Evolutionary conservation across 1,140 invertebrate species (phyloP), one percentile per base, ranked within the genome.

Genomic region (Hermetia illucens): DNA sequence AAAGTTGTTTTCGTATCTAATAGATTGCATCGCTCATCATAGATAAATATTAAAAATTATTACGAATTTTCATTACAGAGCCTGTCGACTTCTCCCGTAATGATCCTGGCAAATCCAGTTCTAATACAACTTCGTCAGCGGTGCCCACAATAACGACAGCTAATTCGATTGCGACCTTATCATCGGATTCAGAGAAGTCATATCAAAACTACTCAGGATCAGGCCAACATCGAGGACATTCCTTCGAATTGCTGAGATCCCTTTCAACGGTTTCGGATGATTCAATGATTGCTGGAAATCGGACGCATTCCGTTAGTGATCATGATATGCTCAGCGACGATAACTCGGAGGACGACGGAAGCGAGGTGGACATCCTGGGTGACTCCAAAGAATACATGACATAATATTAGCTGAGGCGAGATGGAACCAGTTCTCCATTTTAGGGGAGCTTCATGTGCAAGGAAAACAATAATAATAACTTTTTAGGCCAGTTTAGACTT

Each of bases 41-140:
- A n/a, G n/a, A n/a, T n/a, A n/a, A n/a, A n/a, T n/a, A n/a, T n/a
- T n/a, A n/a, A n/a, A n/a, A n/a, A n/a, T n/a, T n/a, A n/a, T n/a
- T n/a, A n/a, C n/a, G n/a, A n/a, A n/a, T n/a, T n/a, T n/a, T n/a
- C 19, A 17, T 42, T 24, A 8, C 46, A 58, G 55, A 58, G 46
- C 55, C 55, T 36, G 55, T 58, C 54, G 55, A 58, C 55, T 58
- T 58, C 45, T 58, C 55, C 48, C 55, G 55, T 49, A 44, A 47
- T 12, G 55, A n/a, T n/a, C n/a, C n/a, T n/a, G n/a, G n/a, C n/a
- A n/a, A n/a, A n/a, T n/a, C n/a, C n/a, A n/a, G n/a, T n/a, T n/a
- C n/a, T n/a, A n/a, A n/a, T n/a, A n/a, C n/a, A n/a, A n/a, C n/a
- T n/a, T n/a, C n/a, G n/a, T 8, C 13, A 6, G 24, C 9, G 12